Evolutionary conservation across 2,797 vertebrate species (phyloP).

Genomic region (Cercopithecus mitis): DNA sequence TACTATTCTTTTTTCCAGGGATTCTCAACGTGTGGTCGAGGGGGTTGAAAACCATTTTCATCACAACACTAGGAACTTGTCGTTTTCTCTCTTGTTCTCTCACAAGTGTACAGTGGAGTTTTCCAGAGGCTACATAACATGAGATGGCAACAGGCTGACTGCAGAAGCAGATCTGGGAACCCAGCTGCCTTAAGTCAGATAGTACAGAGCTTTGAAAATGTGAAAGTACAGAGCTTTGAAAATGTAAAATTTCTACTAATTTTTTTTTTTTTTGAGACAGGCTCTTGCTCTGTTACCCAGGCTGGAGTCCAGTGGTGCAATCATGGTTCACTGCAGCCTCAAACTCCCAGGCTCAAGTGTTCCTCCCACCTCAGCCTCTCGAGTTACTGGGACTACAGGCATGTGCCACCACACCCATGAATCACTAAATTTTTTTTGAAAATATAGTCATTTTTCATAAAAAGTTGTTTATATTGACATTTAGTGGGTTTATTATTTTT

Average conservation of each 20-base stretch:
- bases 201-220: background rate
- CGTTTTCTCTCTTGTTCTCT: background rate
- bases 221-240: background rate
- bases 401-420: too few species aligned
- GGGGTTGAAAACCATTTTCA: background rate
- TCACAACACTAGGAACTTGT: background rate
- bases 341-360: too few species aligned
- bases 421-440: background rate
- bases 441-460: background rate
- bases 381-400: too few species aligned
- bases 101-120: background rate
- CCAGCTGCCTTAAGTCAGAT: background rate
- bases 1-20: background rate
- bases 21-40: background rate
- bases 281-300: too few species aligned
- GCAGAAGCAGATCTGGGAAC: background rate
- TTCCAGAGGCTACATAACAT: background rate
- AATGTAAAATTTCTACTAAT: background rate
- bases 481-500: background rate
- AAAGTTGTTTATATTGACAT: background rate
- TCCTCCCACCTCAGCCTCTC: too few species aligned
- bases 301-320: too few species aligned
- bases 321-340: too few species aligned
- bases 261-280: background rate
- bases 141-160: background rate